These are phyloP conservation scores for Maccullochella peelii DNA, from an alignment of 2,113 vertebrate genomes.

Conservation along the genomic window DNA sequence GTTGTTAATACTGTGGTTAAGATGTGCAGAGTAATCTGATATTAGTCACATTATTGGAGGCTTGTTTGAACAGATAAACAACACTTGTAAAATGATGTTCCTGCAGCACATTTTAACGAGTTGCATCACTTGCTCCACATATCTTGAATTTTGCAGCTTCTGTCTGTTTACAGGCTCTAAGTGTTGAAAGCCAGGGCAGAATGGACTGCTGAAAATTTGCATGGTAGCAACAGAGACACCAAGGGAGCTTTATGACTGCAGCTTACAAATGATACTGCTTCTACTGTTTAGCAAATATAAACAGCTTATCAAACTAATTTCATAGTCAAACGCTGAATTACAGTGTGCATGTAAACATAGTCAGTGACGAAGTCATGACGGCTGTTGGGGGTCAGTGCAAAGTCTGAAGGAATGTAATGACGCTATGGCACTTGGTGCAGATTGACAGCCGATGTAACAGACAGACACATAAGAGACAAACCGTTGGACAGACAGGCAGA, in stretches of 20 bases:
- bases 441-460: slow-evolving; percentile 71
- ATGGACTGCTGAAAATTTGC: neutral
- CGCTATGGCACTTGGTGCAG: slow-evolving; percentile 85
- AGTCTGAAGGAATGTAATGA: slow-evolving; percentile 84
- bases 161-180: slow-evolving; percentile 10
- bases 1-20: slow-evolving; percentile 25
- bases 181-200: neutral
- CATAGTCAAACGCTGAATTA: neutral
- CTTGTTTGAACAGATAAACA: slow-evolving; percentile 21
- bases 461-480: slow-evolving; percentile 62
- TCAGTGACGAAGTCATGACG: slow-evolving; percentile 59
- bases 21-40: neutral
- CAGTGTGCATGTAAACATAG: slow-evolving; percentile 69
- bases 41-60: neutral
- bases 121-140: slow-evolving; percentile 7
- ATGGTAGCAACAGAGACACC: neutral
- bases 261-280: neutral
- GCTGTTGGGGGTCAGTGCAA: slow-evolving; percentile 77
- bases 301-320: slow-evolving; percentile 3
- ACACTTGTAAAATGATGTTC: neutral
- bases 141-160: slow-evolving; percentile 16
- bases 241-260: neutral
- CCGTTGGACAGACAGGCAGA: slow-evolving; percentile 58
- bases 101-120: neutral
- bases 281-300: neutral